Evolutionary conservation across 2,113 vertebrate genomes (phyloP), one percentile per base, ranked within the genome.

Genomic region (Chloroceryle aenea): DNA sequence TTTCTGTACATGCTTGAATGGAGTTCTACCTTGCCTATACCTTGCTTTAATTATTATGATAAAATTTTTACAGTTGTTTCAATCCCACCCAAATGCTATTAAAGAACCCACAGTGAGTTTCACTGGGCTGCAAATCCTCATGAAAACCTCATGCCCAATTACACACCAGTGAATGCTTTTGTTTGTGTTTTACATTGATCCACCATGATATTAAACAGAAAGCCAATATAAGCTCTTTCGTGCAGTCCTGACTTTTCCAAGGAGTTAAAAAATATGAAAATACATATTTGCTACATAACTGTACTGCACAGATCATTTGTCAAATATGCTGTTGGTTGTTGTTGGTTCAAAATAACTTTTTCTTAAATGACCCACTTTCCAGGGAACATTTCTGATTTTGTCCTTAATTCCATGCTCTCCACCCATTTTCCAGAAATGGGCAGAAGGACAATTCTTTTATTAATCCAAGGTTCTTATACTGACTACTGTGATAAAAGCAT

Each of bases 11-110:
- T 1, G 32, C 85, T 86, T 95, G 79, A 96, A 64, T 50, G 77
- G 82, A 83, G 50, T 59, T 94, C 68, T 83, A 74, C 72, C 38
- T 85, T 79, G 42, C 45, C 43, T 85, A 53, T 62, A 90, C 74
- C 45, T 83, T 83, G 90, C 45, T 95, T 90, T 94, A 96, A 95
- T 96, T 97, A 94, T 77, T 56, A 77, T 48, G 92, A 94, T 94
- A 93, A 95, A 94, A 86, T 80, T 83, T 90, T 88, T 80, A 82
- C 71, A 58, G 69, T 79, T 89, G 66, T 87, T 96, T 58, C 42
- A 89, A 91, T 94, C 62, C 91, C 66, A 87, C 69, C 17, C 19
- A 85, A 85, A 78, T 75, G 40, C 12, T 72, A 26, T 66, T 79
- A 89, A 25, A 27, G 30, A 91, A 89, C 36, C 66, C 3, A 11